A percentile compares a stretch with the other conserved stretches of the same genome.
These are phyloP conservation scores for Ditula angustiorana DNA, from an alignment of 2,888 invertebrate genomes.

Conservation along the genomic window DNA sequence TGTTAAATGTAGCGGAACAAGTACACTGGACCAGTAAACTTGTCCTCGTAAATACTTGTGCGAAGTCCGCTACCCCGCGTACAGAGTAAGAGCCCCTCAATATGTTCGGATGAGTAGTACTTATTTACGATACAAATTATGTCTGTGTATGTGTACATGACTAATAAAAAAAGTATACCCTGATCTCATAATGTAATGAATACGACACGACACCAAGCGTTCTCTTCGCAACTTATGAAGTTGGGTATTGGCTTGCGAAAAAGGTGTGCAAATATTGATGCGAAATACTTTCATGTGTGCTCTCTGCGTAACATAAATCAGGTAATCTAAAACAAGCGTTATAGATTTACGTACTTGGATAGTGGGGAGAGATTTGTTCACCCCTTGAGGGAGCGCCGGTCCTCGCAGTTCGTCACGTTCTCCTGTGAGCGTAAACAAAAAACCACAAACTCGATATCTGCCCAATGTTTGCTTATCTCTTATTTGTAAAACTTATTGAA, in stretches of 20 bases:
- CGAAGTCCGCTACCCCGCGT: conserved; percentile 9
- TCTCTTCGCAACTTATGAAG: neutral
- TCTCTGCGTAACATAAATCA: conserved; percentile 15
- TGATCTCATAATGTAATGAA: too few relatives aligned
- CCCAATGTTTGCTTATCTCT: conserved; percentile 55
- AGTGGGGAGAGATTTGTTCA: conserved; percentile 12
- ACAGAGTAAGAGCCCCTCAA: conserved; percentile 12
- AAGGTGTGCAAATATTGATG: neutral
- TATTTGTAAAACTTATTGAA: conserved; percentile 66
- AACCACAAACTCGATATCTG: conserved; percentile 50
- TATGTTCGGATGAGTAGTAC: neutral
- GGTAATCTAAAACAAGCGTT: conserved; percentile 33
- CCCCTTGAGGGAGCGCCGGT: conserved; percentile 15
- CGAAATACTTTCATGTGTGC: neutral
- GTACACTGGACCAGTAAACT: conserved; percentile 46
- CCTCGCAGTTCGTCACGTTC: conserved; percentile 27
- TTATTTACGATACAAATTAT: too few relatives aligned
- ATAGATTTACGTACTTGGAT: conserved; percentile 26
- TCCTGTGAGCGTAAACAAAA: conserved; percentile 45
- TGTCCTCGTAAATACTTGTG: conserved; percentile 32
- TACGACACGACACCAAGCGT: too few relatives aligned
- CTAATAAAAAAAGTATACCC: too few relatives aligned
- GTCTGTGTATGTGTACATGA: too few relatives aligned
- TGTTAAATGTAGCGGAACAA: conserved; percentile 59
- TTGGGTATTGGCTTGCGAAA: neutral